Conservation (phyloP, 1,140 invertebrate genomes). For the Drosophila dunni region DNA sequence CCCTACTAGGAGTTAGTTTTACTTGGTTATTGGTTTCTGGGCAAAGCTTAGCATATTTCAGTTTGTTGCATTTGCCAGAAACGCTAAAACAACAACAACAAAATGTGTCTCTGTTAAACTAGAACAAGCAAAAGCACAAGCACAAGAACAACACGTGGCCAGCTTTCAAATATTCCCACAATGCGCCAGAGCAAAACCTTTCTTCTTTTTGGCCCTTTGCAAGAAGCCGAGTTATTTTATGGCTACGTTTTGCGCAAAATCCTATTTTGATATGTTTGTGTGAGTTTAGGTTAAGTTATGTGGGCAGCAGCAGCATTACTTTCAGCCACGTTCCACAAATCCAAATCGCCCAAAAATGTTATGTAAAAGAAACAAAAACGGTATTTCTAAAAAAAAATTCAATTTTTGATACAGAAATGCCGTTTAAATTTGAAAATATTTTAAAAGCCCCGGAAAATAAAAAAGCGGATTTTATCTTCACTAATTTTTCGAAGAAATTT, state of each 20-base stretch:
- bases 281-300: constrained; percentile 57
- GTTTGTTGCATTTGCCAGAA: constrained; percentile 48
- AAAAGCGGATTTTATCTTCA: too few relatives aligned
- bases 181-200: constrained; percentile 22
- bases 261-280: constrained; percentile 75
- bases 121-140: neutral
- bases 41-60: constrained; percentile 58
- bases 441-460: too few relatives aligned
- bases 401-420: too few relatives aligned
- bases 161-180: constrained; percentile 74
- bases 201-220: constrained; percentile 22
- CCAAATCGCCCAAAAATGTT: neutral
- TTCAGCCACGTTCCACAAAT: constrained; percentile 35
- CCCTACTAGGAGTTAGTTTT: too few relatives aligned
- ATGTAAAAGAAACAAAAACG: too few relatives aligned
- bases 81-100: constrained; percentile 25
- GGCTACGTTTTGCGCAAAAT: constrained; percentile 63
- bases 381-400: too few relatives aligned
- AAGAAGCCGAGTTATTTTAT: constrained; percentile 59
- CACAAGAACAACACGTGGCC: constrained; percentile 44
- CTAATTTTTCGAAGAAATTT: too few relatives aligned
- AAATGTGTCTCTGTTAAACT: neutral
- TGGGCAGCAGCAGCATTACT: constrained; percentile 57
- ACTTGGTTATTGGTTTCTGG: constrained; percentile 30
- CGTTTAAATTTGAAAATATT: too few relatives aligned